Conservation (phyloP, 1,140 invertebrate species). For the Saccostrea echinata region DNA sequence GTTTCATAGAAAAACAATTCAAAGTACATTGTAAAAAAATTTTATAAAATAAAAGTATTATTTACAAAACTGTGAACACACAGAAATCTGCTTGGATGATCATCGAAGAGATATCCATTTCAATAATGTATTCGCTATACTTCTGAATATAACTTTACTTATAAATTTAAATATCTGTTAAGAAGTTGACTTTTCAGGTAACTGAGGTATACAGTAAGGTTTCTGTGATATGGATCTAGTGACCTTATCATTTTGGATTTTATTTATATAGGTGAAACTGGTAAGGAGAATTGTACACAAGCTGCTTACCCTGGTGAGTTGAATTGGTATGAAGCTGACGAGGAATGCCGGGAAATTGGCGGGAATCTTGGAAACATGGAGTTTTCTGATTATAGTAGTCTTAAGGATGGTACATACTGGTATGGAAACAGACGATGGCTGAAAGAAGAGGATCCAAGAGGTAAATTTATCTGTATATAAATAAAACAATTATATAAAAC, state of each 20-base stretch:
- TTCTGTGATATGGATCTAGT: too few species aligned
- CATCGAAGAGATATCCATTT: too few species aligned
- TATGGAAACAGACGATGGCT: slow-evolving; percentile 1
- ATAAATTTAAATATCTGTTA: too few species aligned
- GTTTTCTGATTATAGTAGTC: neutral
- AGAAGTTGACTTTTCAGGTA: too few species aligned
- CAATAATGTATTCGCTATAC: too few species aligned
- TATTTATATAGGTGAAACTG: neutral
- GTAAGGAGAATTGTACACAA: neutral
- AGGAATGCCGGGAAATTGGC: neutral
- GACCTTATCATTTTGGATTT: neutral
- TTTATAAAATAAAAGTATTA: too few species aligned
- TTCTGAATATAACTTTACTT: too few species aligned
- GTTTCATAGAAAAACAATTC: neutral
- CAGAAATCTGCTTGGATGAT: too few species aligned
- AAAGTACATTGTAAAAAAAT: too few species aligned
- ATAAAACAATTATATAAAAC: neutral
- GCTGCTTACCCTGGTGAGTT: neutral
- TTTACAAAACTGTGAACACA: too few species aligned
- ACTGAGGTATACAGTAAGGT: too few species aligned
- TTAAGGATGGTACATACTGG: neutral
- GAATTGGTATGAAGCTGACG: neutral
- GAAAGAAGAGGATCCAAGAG: neutral
- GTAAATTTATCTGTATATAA: neutral
- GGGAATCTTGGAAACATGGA: neutral